Base-by-base conservation (phyloP, 2,113 vertebrate species). In the Corythaixoides concolor region DNA sequence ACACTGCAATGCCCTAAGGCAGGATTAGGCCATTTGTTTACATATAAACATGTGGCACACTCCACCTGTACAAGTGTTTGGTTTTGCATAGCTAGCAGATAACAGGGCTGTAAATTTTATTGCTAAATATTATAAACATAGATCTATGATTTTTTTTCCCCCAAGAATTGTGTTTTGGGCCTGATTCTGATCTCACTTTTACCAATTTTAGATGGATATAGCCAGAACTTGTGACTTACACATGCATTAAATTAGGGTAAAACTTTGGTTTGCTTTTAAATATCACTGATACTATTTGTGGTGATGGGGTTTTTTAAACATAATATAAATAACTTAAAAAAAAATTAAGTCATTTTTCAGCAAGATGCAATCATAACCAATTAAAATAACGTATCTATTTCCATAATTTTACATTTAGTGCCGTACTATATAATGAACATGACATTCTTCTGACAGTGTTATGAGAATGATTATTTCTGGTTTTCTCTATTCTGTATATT, bases 41-140 rank as follows among this genome's bases (percentile, higher is more conserved):
- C 92, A 91, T 84, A 95, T 98, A 98, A 98, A 98, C 97, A 98
- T 41, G 82, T 86, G 98, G 97, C 98, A 98, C 98, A 95, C 98
- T 98, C 97, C 97, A 95, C 95, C 95, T 53, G 95, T 76, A 94
- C 78, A 72, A 93, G 96, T 93, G 92, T 96, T 95, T 97, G 95
- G 56, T 97, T 97, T 96, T 95, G 93, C 96, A 96, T 94, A 92
- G 45, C 84, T 96, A 86, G 76, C 75, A 92, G 95, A 97, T 97
- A 98, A 97, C 91, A 98, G 73, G 93, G 92, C 87, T 96, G 91
- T 97, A 97, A 97, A 96, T 93, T 94, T 97, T 97, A 97, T 94
- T 88, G 92, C 77, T 96, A 78, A 97, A 95, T 97, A 92, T 95
- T 96, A 88, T 93, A 92, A 94, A 93, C 95, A 81, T 14, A 80